Evolutionary conservation across 64 coral and sea anemone species (phyloP).

Genomic region (Orbicella faveolata): DNA sequence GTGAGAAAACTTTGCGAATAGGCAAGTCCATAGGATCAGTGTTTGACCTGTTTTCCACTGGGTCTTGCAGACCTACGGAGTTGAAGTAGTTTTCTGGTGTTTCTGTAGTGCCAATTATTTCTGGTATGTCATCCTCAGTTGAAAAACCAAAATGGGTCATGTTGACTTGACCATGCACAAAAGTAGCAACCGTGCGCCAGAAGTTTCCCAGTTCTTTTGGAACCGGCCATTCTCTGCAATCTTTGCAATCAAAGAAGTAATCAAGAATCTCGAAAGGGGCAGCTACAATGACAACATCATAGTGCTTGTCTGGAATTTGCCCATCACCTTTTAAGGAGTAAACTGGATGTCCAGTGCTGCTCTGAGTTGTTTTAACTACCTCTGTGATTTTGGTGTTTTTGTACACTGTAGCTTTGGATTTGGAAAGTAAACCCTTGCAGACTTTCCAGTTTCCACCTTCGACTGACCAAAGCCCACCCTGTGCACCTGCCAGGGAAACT

Average conservation of each 20-base stretch:
- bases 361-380: constrained; percentile 41
- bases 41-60: constrained; percentile 54
- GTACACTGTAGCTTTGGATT: constrained; percentile 62
- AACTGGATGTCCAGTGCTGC: background rate
- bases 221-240: constrained; percentile 79
- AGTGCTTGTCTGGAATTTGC: constrained; percentile 16
- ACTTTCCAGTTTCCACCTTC: constrained; percentile 94
- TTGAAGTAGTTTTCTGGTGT: constrained; percentile 90
- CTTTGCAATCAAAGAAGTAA: constrained; percentile 77
- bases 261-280: constrained; percentile 57
- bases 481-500: constrained; percentile 85
- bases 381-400: constrained; percentile 70
- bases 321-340: constrained; percentile 54
- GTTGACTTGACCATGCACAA: constrained; percentile 67
- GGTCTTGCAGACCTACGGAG: constrained; percentile 66
- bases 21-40: constrained; percentile 22
- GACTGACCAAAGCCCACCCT: constrained; percentile 88
- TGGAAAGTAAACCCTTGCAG: constrained; percentile 75
- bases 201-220: constrained; percentile 51
- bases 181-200: constrained; percentile 88
- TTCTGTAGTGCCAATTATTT: constrained; percentile 79
- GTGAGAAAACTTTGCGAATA: constrained; percentile 87
- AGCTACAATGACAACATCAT: constrained; percentile 92
- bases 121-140: constrained; percentile 54
- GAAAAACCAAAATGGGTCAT: constrained; percentile 71